These are phyloP conservation scores for Strix uralensis DNA, from an alignment of 2,113 vertebrate genomes.

Conservation along the genomic window DNA sequence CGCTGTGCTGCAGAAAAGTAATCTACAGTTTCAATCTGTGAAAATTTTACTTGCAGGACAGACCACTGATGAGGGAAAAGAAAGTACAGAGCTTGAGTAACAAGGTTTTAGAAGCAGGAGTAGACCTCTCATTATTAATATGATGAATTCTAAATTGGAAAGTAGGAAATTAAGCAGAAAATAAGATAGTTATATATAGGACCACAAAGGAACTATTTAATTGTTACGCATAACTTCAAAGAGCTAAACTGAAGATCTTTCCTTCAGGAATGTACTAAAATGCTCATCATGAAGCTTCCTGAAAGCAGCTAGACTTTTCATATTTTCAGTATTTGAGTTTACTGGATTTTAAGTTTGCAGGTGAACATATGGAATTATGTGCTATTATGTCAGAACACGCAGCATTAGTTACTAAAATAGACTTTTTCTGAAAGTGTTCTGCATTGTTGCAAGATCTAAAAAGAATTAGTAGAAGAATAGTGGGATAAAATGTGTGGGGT, in stretches of 20 bases:
- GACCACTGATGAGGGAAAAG: background rate
- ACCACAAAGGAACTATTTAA: background rate
- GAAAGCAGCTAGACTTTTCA: background rate
- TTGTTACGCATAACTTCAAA: background rate
- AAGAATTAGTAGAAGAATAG: background rate
- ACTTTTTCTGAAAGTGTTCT: background rate
- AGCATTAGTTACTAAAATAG: background rate
- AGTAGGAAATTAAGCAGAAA: conserved; percentile 12
- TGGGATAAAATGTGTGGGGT: background rate
- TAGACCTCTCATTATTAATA: background rate
- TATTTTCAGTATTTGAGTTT: background rate
- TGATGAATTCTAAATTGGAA: background rate
- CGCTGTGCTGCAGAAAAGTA: background rate
- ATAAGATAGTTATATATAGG: background rate
- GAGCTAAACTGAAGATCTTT: background rate
- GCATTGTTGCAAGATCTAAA: background rate
- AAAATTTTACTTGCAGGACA: background rate
- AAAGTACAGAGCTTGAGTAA: background rate
- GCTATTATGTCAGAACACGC: background rate
- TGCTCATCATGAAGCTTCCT: background rate
- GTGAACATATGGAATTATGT: background rate
- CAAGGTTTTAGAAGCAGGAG: background rate
- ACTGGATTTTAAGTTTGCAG: background rate
- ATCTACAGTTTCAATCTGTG: background rate
- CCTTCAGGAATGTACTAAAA: background rate